Evolutionary conservation across 2,888 invertebrate genomes (phyloP).

Genomic region (Agrochola circellaris): DNA sequence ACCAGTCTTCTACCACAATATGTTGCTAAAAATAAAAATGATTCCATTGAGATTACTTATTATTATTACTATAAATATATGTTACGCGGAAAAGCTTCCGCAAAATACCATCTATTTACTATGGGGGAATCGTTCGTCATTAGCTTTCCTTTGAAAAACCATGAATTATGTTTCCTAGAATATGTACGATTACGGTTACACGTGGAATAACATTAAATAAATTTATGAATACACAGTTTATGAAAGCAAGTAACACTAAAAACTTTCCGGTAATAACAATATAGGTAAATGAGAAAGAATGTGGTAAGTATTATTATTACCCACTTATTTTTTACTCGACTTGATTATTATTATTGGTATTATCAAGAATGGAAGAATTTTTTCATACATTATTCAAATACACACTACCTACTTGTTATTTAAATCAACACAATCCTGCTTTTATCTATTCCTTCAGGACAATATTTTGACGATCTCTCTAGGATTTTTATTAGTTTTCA

Average conservation of each 20-base stretch:
- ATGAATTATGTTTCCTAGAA: not conserved
- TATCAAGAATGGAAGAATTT: not conserved
- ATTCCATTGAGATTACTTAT: not conserved
- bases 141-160: not conserved
- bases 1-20: not conserved
- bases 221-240: not conserved
- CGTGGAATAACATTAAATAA: not conserved
- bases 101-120: not conserved
- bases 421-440: not conserved
- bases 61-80: too few relatives aligned
- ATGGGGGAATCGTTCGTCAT: not conserved
- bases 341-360: not conserved
- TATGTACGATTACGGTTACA: not conserved
- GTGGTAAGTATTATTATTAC: not conserved
- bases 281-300: not conserved
- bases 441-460: not conserved
- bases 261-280: not conserved
- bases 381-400: not conserved
- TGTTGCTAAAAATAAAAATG: not conserved
- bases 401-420: not conserved
- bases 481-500: not conserved
- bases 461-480: too few relatives aligned
- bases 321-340: not conserved
- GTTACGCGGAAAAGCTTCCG: not conserved
- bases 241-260: not conserved